phyloP scores from a whole-genome alignment of 2,113 vertebrate species.

The Antechinus flavipes region DNA sequence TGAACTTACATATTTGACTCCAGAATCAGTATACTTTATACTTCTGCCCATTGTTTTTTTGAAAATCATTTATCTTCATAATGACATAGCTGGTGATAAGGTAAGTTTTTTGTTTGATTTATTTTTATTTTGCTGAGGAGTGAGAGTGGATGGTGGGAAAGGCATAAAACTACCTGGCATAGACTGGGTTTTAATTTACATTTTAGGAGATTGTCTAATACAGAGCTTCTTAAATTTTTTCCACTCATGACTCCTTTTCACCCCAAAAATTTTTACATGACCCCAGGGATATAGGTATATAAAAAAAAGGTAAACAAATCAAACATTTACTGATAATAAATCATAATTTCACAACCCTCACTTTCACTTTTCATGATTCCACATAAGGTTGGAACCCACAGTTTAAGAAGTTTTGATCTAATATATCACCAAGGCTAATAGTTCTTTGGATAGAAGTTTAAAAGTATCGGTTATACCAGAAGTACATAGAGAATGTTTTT shows the following conservation, averaged over 20 bases:
- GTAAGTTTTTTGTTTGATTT: not conserved
- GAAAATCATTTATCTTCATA: not conserved
- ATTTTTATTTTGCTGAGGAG: not conserved
- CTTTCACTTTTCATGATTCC: too few species aligned
- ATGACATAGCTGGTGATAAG: not conserved
- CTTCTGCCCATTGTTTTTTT: not conserved
- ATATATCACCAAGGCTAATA: not conserved
- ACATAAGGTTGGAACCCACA: too few species aligned
- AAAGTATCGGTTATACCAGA: not conserved
- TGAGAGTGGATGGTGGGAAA: not conserved
- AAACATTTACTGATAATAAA: too few species aligned
- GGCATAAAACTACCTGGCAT: not conserved
- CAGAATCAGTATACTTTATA: not conserved
- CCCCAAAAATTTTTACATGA: too few species aligned
- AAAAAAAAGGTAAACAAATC: too few species aligned
- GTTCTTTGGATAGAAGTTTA: conserved; percentile 11
- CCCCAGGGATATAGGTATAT: too few species aligned
- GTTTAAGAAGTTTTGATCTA: not conserved
- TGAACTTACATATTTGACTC: not conserved
- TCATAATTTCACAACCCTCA: too few species aligned
- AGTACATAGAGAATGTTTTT: conserved; percentile 22
- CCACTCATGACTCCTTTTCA: too few species aligned
- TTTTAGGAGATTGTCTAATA: too few species aligned
- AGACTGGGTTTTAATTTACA: not conserved
- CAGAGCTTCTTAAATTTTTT: too few species aligned